A percentile compares a stretch with the other conserved stretches of the same genome.
These are phyloP conservation scores for Subacronicta megacephala DNA, from an alignment of 2,888 invertebrate genomes.

Conservation along the genomic window DNA sequence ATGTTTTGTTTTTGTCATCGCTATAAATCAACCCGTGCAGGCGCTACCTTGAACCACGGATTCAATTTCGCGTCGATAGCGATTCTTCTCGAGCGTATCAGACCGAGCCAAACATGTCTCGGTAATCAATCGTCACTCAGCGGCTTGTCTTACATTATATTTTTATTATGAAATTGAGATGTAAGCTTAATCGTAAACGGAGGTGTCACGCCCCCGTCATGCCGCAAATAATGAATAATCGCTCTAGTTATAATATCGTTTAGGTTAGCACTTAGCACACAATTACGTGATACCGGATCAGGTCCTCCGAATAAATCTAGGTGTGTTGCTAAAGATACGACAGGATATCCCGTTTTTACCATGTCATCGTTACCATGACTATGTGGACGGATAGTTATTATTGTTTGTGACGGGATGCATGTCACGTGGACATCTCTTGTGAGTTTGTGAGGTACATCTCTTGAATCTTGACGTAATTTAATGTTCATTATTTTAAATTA, in stretches of 20 bases:
- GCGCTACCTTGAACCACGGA: constrained; percentile 80
- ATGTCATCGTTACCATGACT: constrained; percentile 44
- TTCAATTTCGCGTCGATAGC: constrained; percentile 81
- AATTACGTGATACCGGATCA: constrained; percentile 22
- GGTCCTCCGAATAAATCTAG: constrained; percentile 42
- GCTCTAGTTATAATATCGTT: constrained; percentile 46
- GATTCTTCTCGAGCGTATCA: constrained; percentile 82
- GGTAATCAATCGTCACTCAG: constrained; percentile 77
- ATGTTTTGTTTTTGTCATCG: constrained; percentile 69
- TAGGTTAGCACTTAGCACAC: constrained; percentile 33
- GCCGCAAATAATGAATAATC: constrained; percentile 62
- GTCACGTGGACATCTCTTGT: constrained; percentile 59
- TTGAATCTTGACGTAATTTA: constrained; percentile 63
- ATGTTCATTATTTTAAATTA: constrained; percentile 71
- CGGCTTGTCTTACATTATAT: constrained; percentile 77
- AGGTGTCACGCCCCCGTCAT: constrained; percentile 29
- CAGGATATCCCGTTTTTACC: constrained; percentile 61
- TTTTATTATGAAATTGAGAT: constrained; percentile 77
- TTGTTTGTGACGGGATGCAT: constrained; percentile 56
- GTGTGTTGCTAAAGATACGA: constrained; percentile 31
- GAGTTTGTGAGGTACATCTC: constrained; percentile 43
- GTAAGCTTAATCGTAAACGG: constrained; percentile 62
- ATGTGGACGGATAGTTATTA: constrained; percentile 38
- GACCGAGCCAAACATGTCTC: constrained; percentile 81
- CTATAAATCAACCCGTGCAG: constrained; percentile 71